A percentile compares a stretch with the other conserved stretches of the same genome.
These are phyloP conservation scores for Encarsia formosa DNA, from an alignment of 2,888 invertebrate genomes.

Conservation along the genomic window DNA sequence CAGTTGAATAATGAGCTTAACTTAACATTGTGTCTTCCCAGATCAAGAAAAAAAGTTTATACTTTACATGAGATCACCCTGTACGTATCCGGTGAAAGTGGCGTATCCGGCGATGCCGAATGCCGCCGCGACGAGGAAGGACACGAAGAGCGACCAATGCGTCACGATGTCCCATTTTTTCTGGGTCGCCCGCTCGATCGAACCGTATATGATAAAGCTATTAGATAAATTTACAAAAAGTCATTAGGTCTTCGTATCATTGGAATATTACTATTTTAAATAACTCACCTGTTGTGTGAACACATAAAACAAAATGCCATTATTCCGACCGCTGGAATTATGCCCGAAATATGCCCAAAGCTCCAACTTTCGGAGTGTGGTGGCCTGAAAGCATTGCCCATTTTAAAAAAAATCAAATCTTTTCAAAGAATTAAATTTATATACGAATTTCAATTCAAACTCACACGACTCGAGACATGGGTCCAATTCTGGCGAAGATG, in stretches of 20 bases:
- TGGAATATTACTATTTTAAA: too few species aligned
- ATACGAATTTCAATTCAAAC: conserved; percentile 42
- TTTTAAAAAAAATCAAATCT: neutral
- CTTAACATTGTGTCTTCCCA: too few species aligned
- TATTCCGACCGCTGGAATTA: conserved; percentile 73
- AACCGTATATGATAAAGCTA: conserved; percentile 79
- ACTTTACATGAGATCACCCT: conserved; percentile 79
- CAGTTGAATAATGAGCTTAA: too few species aligned
- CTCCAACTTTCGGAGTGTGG: conserved; percentile 64
- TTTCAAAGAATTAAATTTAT: neutral
- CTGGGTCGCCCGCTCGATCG: conserved; percentile 70
- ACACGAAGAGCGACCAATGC: conserved; percentile 71
- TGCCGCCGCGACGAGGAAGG: conserved; percentile 66
- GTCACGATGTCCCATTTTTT: conserved; percentile 77
- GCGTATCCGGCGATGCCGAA: conserved; percentile 77
- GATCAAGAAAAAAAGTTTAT: too few species aligned
- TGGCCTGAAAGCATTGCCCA: conserved; percentile 56
- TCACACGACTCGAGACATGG: conserved; percentile 63
- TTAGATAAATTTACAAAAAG: too few species aligned
- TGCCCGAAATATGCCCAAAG: conserved; percentile 68
- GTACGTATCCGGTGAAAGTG: conserved; percentile 73
- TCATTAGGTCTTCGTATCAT: too few species aligned
- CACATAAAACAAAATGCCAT: conserved; percentile 92
- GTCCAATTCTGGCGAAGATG: conserved; percentile 60
- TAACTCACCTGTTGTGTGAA: conserved; percentile 83